phyloP scores from a whole-genome alignment of 2,113 vertebrate species.

The Ageneiosus marmoratus region DNA sequence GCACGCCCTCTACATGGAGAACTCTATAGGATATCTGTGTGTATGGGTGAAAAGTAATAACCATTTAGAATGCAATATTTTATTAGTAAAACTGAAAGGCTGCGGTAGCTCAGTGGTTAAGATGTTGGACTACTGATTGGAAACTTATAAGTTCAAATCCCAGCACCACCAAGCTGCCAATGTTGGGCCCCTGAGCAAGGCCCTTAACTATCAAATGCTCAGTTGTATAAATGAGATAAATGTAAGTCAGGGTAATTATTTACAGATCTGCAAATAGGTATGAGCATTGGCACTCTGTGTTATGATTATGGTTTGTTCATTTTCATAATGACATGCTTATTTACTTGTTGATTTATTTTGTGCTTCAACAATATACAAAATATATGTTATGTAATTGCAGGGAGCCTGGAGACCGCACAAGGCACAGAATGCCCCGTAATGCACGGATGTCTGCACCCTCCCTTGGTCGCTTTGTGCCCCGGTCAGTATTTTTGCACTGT shows the following conservation, averaged over 20 bases:
- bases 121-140: too few species aligned
- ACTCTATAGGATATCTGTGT: neutral
- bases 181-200: too few species aligned
- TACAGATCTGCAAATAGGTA: neutral
- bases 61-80: neutral
- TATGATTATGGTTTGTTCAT: too few species aligned
- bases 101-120: too few species aligned
- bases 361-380: neutral
- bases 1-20: neutral
- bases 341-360: neutral
- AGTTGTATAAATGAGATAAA: too few species aligned
- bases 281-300: neutral
- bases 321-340: neutral
- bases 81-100: neutral
- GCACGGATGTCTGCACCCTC: constrained; percentile 96
- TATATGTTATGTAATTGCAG: constrained; percentile 62
- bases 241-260: neutral
- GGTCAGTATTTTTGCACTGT: constrained; percentile 71
- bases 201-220: too few species aligned
- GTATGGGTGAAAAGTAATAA: neutral
- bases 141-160: too few species aligned
- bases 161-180: too few species aligned
- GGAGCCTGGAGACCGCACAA: constrained; percentile 88
- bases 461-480: constrained; percentile 91
- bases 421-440: constrained; percentile 92